Percentiles rank a stretch among this genome's conserved stretches.
Conservation (phyloP, 2,797 vertebrate genomes). For the Astyanax mexicanus region DNA sequence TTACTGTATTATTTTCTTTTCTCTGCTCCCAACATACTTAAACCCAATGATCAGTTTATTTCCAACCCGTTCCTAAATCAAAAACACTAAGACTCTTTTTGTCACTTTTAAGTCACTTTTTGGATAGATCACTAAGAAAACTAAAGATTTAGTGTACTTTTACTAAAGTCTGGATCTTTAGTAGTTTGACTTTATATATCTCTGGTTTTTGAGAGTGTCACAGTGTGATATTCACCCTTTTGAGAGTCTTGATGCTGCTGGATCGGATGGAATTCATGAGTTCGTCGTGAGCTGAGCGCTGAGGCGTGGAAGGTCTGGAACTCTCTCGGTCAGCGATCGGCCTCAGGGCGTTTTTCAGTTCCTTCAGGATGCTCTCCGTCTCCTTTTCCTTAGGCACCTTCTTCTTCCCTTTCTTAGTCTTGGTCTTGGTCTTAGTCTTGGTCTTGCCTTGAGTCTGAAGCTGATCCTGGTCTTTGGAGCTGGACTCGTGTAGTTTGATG, state of each 20-base stretch:
- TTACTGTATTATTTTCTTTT: too few relatives aligned
- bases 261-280: constrained; percentile 94
- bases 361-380: constrained; percentile 86
- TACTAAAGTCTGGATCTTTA: too few relatives aligned
- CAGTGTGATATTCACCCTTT: constrained; percentile 84
- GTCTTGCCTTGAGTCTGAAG: constrained; percentile 79
- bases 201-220: too few relatives aligned
- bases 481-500: constrained; percentile 89
- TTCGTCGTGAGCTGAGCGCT: constrained; percentile 89
- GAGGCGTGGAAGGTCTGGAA: constrained; percentile 90
- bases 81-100: too few relatives aligned
- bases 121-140: too few relatives aligned
- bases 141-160: too few relatives aligned
- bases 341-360: constrained; percentile 91
- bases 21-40: too few relatives aligned
- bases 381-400: constrained; percentile 73
- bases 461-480: constrained; percentile 71
- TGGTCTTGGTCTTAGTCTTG: constrained; percentile 81
- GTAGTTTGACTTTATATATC: too few relatives aligned
- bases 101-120: too few relatives aligned
- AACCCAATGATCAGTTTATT: too few relatives aligned
- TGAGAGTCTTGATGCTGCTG: constrained; percentile 84
- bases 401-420: constrained; percentile 81
- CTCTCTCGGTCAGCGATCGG: constrained; percentile 85
- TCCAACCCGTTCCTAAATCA: too few relatives aligned